Conservation (phyloP, 2,888 invertebrate genomes). For the Leptinotarsa tumamoca region DNA sequence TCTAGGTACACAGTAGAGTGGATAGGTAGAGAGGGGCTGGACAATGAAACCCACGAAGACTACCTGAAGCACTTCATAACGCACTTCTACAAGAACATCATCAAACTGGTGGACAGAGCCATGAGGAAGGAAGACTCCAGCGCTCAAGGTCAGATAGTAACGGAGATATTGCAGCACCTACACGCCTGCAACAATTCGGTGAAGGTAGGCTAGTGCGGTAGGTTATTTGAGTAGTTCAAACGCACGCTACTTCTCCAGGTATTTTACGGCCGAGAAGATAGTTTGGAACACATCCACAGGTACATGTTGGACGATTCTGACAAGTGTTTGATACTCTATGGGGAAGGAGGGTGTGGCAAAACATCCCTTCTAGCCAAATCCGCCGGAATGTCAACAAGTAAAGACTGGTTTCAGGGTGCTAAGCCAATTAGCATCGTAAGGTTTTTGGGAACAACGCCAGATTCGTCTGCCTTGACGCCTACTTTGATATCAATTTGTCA, state of each 20-base stretch:
- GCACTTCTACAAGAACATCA: constrained; percentile 93
- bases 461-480: constrained; percentile 94
- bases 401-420: constrained; percentile 79
- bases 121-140: constrained; percentile 97
- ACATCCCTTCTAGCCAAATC: constrained; percentile 95
- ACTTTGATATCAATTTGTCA: constrained; percentile 95
- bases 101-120: constrained; percentile 91
- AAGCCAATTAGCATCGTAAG: constrained; percentile 89
- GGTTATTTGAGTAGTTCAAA: background rate
- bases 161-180: constrained; percentile 93
- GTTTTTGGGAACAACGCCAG: constrained; percentile 96
- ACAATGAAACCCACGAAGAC: constrained; percentile 91
- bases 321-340: constrained; percentile 91
- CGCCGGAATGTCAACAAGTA: constrained; percentile 80
- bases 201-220: constrained; percentile 68
- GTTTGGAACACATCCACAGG: constrained; percentile 80
- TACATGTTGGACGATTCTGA: constrained; percentile 88
- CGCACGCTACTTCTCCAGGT: constrained; percentile 67
- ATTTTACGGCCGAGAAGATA: constrained; percentile 93
- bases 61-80: constrained; percentile 94
- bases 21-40: constrained; percentile 95
- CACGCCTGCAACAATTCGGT: constrained; percentile 96
- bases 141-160: constrained; percentile 92
- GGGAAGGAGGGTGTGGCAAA: constrained; percentile 98
- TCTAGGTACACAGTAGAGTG: constrained; percentile 93